Conservation (phyloP, 2,113 vertebrate species). For the Austrofundulus limnaeus region DNA sequence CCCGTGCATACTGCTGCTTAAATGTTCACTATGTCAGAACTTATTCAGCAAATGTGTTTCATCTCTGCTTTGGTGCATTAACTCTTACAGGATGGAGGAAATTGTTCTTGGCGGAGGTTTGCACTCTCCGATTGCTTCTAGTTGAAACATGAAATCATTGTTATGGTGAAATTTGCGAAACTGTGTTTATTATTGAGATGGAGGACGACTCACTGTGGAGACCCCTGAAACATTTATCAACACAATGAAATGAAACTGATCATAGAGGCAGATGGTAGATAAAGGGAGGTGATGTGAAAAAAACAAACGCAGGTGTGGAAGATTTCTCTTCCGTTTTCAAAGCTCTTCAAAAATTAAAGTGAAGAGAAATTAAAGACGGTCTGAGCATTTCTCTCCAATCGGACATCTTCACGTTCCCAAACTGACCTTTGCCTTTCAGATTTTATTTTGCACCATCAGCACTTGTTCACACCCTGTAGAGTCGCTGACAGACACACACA, state of each 20-base stretch:
- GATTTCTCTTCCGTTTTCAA: constrained; percentile 13
- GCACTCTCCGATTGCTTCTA: too few species aligned
- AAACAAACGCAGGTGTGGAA: constrained; percentile 7
- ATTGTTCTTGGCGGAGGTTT: too few species aligned
- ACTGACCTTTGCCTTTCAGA: constrained; percentile 48
- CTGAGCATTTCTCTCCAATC: constrained; percentile 25
- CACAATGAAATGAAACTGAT: too few species aligned
- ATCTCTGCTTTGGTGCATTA: too few species aligned
- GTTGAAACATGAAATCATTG: too few species aligned
- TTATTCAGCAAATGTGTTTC: too few species aligned
- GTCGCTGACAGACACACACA: constrained; percentile 8
- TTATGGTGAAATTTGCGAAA: neutral
- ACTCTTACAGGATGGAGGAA: too few species aligned
- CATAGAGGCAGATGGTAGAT: neutral
- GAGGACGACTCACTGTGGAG: too few species aligned
- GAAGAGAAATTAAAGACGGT: constrained; percentile 30
- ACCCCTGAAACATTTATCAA: too few species aligned
- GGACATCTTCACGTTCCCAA: constrained; percentile 20
- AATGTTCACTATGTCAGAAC: too few species aligned
- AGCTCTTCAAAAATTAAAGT: constrained; percentile 42
- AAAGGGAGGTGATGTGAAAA: neutral
- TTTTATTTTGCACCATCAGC: constrained; percentile 63
- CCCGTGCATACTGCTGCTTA: too few species aligned
- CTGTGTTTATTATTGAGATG: neutral
- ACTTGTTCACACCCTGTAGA: constrained; percentile 33